Percentiles rank a stretch among this genome's conserved stretches.
These are phyloP conservation scores for Habrosyne pyritoides DNA, from an alignment of 2,888 invertebrate species.

Conservation along the genomic window DNA sequence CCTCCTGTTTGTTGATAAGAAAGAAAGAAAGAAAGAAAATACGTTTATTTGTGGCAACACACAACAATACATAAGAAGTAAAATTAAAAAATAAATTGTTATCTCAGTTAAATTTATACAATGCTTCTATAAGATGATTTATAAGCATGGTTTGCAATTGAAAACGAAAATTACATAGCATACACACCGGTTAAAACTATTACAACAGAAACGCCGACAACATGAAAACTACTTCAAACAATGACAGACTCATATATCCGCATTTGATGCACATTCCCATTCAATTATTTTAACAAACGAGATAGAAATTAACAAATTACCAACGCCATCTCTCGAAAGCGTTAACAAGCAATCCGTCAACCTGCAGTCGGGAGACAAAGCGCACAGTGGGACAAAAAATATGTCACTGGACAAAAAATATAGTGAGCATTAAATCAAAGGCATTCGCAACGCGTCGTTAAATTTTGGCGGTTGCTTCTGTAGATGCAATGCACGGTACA, in stretches of 20 bases:
- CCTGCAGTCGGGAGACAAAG: conserved; percentile 18
- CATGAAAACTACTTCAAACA: neutral
- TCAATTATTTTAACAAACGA: neutral
- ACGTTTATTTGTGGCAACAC: no score
- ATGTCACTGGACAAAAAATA: conserved; percentile 33
- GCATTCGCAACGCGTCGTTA: conserved; percentile 61
- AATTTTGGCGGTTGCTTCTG: conserved; percentile 37
- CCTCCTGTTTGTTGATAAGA: no score
- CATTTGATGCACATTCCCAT: neutral
- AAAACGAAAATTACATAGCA: no score
- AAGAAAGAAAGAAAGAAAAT: no score
- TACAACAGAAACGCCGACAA: neutral
- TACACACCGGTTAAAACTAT: no score
- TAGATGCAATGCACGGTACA: conserved; percentile 3
- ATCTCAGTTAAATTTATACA: no score
- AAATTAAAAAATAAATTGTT: no score
- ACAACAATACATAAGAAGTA: no score
- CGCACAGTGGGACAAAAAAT: conserved; percentile 34
- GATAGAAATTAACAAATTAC: neutral
- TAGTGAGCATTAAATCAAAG: conserved; percentile 59
- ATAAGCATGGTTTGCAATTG: no score
- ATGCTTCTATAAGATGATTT: no score
- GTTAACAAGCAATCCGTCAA: conserved; percentile 9
- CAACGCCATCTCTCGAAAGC: conserved; percentile 19
- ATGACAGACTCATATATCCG: neutral